Base-by-base conservation (phyloP, 1,140 invertebrate species). In the Cylas formicarius region DNA sequence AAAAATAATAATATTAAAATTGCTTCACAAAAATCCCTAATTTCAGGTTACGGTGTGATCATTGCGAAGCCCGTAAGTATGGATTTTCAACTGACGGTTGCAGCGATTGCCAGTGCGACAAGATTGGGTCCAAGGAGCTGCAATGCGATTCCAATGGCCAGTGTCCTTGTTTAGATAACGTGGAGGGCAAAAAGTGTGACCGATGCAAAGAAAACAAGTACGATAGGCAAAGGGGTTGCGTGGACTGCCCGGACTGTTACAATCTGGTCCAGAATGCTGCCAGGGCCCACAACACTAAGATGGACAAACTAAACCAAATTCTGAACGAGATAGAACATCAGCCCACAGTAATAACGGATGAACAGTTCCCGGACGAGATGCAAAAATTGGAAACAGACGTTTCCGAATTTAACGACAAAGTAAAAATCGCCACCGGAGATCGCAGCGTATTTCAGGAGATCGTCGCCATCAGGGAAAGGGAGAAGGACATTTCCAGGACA, bases 131-230 rank as follows among this genome's bases (percentile, higher is more conserved):
- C 2, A 77, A 78, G 40, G 78, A 81, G 45, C 73, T 85, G 35
- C 89, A 93, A 60, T 96, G 92, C 55, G 78, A 86, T 50, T 72
- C 79, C 13, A 70, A 65, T 46, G 91, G 91, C 10, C 88, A 94
- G 61, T 95, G 91, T 71, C 82, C 80, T 65, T 96, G 91, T 65
- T 76, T 86, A 29, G 80, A 87, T 32, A 94, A 94, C 62, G 90
- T 95, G 1, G 90, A 93, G 66, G 91, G 90, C 10, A 65, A 82
- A 41, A 74, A 77, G 14, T 97, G 92, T 62, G 87, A 97, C 59
- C 77, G 85, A 19, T 97, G 93, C 63, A 90, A 90, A 66, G 89
- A 94, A 60, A 95, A 96, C 61, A 94, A 90, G 62, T 82, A 82
- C 56, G 82, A 90, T 61, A 73, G 87, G 18, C 82, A 90, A 52